phyloP scores from a whole-genome alignment of 2,888 invertebrate species.

The Pterostichus niger region DNA sequence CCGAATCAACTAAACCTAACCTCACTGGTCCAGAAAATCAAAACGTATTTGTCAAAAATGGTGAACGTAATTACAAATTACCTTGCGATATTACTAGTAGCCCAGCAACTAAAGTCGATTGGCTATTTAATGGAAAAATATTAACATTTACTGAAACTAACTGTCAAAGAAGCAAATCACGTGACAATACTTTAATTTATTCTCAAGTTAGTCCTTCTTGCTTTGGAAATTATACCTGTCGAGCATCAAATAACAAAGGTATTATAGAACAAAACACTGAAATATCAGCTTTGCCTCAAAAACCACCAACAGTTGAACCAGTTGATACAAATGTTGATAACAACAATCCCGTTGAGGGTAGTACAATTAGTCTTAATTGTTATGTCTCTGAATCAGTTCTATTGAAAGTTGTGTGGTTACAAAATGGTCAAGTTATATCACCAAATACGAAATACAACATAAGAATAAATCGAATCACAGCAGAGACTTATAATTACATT shows the following conservation, averaged over 20 bases:
- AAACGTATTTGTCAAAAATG: neutral
- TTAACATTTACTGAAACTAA: neutral
- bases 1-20: neutral
- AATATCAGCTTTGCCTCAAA: neutral
- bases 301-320: neutral
- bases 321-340: neutral
- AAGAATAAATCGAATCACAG: neutral
- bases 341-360: neutral
- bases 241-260: neutral
- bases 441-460: constrained; percentile 11
- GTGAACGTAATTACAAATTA: neutral
- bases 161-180: neutral
- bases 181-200: no score
- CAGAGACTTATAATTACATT: neutral
- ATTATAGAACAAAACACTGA: neutral
- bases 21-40: neutral
- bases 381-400: constrained; percentile 1
- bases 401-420: neutral
- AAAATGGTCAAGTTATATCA: neutral
- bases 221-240: constrained; percentile 2
- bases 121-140: neutral
- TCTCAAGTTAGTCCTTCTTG: neutral
- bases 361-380: neutral
- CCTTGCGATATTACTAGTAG: neutral
- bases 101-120: neutral